These are phyloP conservation scores for Erynnis tages DNA, from an alignment of 2,888 invertebrate species.

Conservation along the genomic window DNA sequence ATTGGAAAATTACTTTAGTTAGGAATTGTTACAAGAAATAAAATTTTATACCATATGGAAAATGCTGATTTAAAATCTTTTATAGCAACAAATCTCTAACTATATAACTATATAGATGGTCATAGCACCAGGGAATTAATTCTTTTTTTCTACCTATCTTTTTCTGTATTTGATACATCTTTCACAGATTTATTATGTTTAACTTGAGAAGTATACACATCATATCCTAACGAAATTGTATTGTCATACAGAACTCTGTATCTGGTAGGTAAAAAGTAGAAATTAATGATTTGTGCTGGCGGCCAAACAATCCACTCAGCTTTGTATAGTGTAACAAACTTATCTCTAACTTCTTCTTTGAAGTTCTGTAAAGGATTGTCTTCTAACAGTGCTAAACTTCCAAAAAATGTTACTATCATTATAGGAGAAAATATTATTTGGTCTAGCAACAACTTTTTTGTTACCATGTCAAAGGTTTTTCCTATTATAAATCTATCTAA, in stretches of 20 bases:
- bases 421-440: conserved; percentile 94
- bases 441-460: conserved; percentile 91
- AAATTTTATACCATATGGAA: too few species aligned
- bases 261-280: conserved; percentile 91
- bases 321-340: conserved; percentile 89
- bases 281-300: conserved; percentile 95
- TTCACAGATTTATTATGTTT: conserved; percentile 79
- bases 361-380: conserved; percentile 83
- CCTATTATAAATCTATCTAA: conserved; percentile 90
- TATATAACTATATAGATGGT: too few species aligned
- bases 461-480: conserved; percentile 83
- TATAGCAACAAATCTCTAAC: too few species aligned
- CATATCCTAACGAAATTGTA: conserved; percentile 92
- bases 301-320: conserved; percentile 98
- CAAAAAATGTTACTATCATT: conserved; percentile 90
- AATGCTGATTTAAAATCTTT: too few species aligned
- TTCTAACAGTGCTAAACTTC: conserved; percentile 89
- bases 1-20: too few species aligned
- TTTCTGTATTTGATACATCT: conserved; percentile 28
- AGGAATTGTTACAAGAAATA: too few species aligned
- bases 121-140: too few species aligned
- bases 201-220: conserved; percentile 93
- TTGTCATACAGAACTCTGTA: conserved; percentile 96
- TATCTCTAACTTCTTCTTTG: conserved; percentile 85
- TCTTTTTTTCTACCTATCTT: neutral